Evolutionary conservation across 2,888 invertebrate genomes (phyloP), one percentile per base, ranked within the genome.

Genomic region (Philopedon plagiatum): DNA sequence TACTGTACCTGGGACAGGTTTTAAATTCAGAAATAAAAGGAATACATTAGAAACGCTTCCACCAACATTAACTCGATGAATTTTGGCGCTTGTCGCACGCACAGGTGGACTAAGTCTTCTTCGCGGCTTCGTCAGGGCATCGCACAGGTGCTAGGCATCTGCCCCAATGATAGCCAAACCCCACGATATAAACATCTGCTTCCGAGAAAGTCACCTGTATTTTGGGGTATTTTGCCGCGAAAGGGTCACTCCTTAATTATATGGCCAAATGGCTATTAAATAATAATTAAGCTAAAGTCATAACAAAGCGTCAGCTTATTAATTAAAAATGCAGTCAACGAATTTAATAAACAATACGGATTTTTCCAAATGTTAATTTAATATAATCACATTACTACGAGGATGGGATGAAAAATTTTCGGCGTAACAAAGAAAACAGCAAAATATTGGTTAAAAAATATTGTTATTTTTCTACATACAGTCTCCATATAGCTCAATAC

Each of bases 61-160:
- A 19, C 26, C 29, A 18, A 56, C 9, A 54, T 18, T 21, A 26
- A 7, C 11, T 64, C 29, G 18, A 56, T 29, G 18, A 7, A 34
- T 54, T 26, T 54, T 13, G 23, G 51, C 37, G 23, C 21, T 39
- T 41, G 41, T 58, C 37, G 41, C 58, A 15, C 8, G 15, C 41
- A 70, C 69, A 71, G 71, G 65, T 71, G 71, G 46, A 61, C 23
- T 34, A 41, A 19, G 32, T 51, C 37, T 39, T 58, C 32, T 66
- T 51, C 62, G 19, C 21, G 41, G 57, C 61, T 60, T 34, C 44
- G 32, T 23, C 19, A 9, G n/a, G 46, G 60, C 41, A 58, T 65
- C 54, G 29, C 46, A 71, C 71, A 71, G 71, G 71, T 71, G 71
- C 61, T 32, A 32, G 65, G 44, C 71, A 71, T 71, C 71, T 71